Evolutionary conservation across 2,797 vertebrate species (phyloP).

Genomic region (Rhynchonycteris naso): DNA sequence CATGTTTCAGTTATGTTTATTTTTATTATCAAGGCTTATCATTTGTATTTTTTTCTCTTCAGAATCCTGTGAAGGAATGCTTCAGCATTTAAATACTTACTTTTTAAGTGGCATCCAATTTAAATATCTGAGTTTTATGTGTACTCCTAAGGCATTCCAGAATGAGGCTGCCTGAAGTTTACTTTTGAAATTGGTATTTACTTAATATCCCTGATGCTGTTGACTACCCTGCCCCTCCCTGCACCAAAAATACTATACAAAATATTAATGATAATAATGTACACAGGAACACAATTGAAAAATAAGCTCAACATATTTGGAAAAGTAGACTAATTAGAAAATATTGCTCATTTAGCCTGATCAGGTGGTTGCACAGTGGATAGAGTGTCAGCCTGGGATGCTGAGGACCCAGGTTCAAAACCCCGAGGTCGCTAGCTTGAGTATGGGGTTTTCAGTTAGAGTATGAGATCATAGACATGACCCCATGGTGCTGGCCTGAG

Average conservation of each 20-base stretch:
- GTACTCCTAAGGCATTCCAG: neutral
- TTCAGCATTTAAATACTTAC: neutral
- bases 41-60: slow-evolving; percentile 42
- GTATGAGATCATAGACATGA: no score
- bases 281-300: neutral
- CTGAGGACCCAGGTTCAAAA: no score
- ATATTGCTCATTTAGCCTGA: neutral
- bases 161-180: neutral
- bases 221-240: neutral
- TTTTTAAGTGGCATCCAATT: neutral
- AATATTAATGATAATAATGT: neutral
- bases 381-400: no score
- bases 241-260: neutral
- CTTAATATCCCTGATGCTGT: neutral
- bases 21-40: slow-evolving; percentile 51
- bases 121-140: slow-evolving; percentile 17
- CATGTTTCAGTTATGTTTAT: neutral
- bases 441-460: no score
- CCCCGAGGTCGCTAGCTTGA: no score
- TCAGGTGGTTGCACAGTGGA: no score
- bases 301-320: neutral
- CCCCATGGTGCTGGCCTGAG: no score
- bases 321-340: neutral
- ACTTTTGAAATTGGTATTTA: slow-evolving; percentile 3
- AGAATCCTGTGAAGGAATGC: slow-evolving; percentile 26